Conservation (phyloP, 1,140 invertebrate species). For the Cyclargus thomasi region DNA sequence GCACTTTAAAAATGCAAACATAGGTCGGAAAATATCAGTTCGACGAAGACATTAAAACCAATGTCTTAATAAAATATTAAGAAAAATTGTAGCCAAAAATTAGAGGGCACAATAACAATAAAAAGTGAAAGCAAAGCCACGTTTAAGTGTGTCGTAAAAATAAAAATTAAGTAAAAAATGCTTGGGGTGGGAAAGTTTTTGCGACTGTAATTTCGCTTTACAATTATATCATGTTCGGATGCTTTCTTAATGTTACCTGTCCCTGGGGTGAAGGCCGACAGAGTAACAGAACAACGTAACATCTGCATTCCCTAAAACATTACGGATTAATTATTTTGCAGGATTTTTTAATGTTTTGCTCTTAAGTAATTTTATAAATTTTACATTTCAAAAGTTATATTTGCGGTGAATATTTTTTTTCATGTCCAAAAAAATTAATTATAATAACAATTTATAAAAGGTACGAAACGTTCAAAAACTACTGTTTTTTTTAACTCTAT, state of each 20-base stretch:
- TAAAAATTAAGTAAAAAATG: constrained; percentile 74
- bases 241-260: constrained; percentile 60
- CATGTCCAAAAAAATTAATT: too few species aligned
- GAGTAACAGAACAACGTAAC: constrained; percentile 30
- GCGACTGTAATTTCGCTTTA: constrained; percentile 54
- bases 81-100: constrained; percentile 70
- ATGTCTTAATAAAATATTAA: constrained; percentile 65
- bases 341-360: constrained; percentile 8
- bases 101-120: constrained; percentile 71
- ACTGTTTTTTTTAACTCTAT: too few species aligned
- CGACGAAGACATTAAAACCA: constrained; percentile 55
- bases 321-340: constrained; percentile 27
- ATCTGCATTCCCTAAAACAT: constrained; percentile 25
- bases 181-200: constrained; percentile 65
- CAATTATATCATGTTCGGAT: constrained; percentile 65
- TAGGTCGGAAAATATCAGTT: constrained; percentile 29
- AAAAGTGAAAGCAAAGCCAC: constrained; percentile 71
- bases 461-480: too few species aligned
- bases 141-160: constrained; percentile 74
- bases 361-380: neutral
- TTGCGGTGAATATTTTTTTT: too few species aligned
- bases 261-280: constrained; percentile 43
- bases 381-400: neutral
- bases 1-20: constrained; percentile 28
- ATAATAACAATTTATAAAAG: too few species aligned